Evolutionary conservation across 2,888 invertebrate species (phyloP), one percentile per base, ranked within the genome.

Genomic region (Caenorhabditis japonica): DNA sequence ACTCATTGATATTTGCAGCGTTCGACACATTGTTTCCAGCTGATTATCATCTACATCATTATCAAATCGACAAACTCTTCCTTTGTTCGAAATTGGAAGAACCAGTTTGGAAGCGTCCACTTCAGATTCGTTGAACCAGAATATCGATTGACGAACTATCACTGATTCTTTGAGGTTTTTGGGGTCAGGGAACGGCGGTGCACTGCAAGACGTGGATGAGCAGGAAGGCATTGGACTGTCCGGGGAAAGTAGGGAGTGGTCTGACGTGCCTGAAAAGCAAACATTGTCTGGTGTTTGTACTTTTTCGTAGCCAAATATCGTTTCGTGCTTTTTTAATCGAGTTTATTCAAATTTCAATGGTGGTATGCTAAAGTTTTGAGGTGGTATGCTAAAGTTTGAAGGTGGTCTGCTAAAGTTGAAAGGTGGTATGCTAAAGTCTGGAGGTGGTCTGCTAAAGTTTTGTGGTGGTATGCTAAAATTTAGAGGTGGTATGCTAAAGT

Each of bases 121-220:
- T 62, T 74, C 74, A 4, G 58, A 41, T n/a, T 74, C 74, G 21
- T 68, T 58, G 41, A 68, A 74, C 71, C 72, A 72, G 38, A 72
- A 72, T 41, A 72, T 64, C 3, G 72, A 72, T n/a, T 64, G 62
- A 17, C 72, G 39, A 17, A 64, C 72, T 15, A 72, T 33, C 2
- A 4, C 5, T 5, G 53, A 47, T 15, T 64, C 72, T 34, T 47
- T 59, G 4, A 68, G 19, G 19, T 27, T 27, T 0, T 15, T 7
- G 17, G 51, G 17, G 3, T 44, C 38, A 12, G 33, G 13, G 8
- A 33, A 13, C n/a, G 10, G 13, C 2, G 19, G 17, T n/a, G 15
- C 10, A 2, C 39, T 46, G 46, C 52, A 59, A 15, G 15, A 25
- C 2, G 58, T 30, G 10, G 39, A 23, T 1, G 52, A 17, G 0